A percentile compares a stretch with the other conserved stretches of the same genome.
Evolutionary conservation across 2,888 invertebrate genomes (phyloP).

Genomic region (Drosophila lacicola): DNA sequence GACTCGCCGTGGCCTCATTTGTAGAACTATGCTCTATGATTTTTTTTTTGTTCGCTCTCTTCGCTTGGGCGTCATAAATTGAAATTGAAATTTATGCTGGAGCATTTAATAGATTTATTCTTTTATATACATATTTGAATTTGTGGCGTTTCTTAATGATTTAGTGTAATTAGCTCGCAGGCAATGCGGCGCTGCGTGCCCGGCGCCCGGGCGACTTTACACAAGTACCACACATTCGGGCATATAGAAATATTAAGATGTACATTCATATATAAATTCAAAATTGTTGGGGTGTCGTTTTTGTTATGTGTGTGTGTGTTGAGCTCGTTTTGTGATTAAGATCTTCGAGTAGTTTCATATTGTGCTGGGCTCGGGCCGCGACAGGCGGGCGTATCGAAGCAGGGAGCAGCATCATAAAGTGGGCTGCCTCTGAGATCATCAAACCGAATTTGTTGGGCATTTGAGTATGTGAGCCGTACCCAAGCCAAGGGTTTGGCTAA

Average conservation of each 20-base stretch:
- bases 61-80: constrained; percentile 70
- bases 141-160: constrained; percentile 69
- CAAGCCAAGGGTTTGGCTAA: constrained; percentile 60
- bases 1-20: constrained; percentile 68
- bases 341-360: constrained; percentile 55
- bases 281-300: constrained; percentile 42
- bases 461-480: constrained; percentile 16
- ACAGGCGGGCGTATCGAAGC: constrained; percentile 49
- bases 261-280: constrained; percentile 12
- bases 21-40: constrained; percentile 44
- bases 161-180: constrained; percentile 69
- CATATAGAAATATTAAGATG: constrained; percentile 4
- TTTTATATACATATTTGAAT: constrained; percentile 61
- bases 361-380: constrained; percentile 26
- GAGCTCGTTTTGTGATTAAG: constrained; percentile 66
- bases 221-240: constrained; percentile 9
- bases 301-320: constrained; percentile 17
- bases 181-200: constrained; percentile 50
- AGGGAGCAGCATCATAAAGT: constrained; percentile 48
- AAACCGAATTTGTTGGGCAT: constrained; percentile 40
- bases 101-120: constrained; percentile 74
- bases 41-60: background rate
- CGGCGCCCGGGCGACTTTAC: constrained; percentile 43
- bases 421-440: constrained; percentile 77
- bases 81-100: constrained; percentile 81